These are phyloP conservation scores for Chymomyza costata DNA, from an alignment of 1,140 invertebrate species.

Conservation along the genomic window DNA sequence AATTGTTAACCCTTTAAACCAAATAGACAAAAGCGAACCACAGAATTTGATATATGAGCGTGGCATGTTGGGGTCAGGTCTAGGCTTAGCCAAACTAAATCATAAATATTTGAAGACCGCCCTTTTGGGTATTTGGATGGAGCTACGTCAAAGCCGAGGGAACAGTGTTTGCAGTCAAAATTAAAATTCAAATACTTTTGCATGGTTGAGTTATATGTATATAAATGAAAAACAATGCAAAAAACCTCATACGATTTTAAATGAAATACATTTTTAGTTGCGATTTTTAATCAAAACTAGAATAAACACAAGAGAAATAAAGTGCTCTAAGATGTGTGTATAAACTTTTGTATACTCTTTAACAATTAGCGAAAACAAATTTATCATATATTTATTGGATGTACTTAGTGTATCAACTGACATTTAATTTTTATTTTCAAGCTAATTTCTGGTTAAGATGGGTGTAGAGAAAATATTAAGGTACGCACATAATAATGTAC, in stretches of 20 bases:
- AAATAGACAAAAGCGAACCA: constrained; percentile 36
- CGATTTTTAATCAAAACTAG: constrained; percentile 57
- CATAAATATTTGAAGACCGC: too few relatives aligned
- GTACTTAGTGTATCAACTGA: too few relatives aligned
- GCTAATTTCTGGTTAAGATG: too few relatives aligned
- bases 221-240: constrained; percentile 10
- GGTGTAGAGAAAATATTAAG: constrained; percentile 4
- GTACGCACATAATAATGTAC: too few relatives aligned
- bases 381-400: too few relatives aligned
- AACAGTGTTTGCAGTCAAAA: too few relatives aligned
- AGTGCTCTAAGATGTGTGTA: too few relatives aligned
- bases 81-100: too few relatives aligned
- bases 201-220: constrained; percentile 34
- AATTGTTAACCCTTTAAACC: constrained; percentile 31
- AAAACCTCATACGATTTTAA: constrained; percentile 47
- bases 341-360: constrained; percentile 8
- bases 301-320: constrained; percentile 16
- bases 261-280: constrained; percentile 57
- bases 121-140: too few relatives aligned
- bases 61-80: too few relatives aligned
- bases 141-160: constrained; percentile 43
- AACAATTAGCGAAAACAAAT: constrained; percentile 24
- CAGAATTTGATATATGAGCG: constrained; percentile 49
- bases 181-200: constrained; percentile 62
- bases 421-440: too few relatives aligned